Conservation (phyloP, 2,797 vertebrate species). For the Sardinella longiceps region DNA sequence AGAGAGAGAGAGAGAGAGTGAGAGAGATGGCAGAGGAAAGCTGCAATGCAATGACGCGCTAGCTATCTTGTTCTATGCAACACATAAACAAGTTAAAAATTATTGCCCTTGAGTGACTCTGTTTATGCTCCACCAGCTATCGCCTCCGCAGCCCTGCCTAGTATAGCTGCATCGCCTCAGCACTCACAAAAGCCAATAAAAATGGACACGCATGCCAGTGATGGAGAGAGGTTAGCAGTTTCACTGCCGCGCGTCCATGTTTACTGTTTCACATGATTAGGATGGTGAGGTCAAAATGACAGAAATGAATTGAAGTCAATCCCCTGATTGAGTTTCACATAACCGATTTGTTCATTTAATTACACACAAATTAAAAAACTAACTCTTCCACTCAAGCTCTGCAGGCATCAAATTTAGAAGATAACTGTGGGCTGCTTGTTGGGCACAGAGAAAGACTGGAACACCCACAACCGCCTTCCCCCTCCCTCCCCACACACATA, state of each 20-base stretch:
- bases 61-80: background rate
- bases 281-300: slow-evolving; percentile 14
- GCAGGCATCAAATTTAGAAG: background rate
- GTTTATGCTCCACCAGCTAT: background rate
- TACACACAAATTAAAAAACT: slow-evolving; percentile 8
- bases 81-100: slow-evolving; percentile 25
- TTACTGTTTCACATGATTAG: slow-evolving; percentile 26
- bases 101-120: slow-evolving; percentile 17
- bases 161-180: background rate
- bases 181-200: slow-evolving; percentile 12
- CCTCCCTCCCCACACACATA: background rate
- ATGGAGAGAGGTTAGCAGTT: slow-evolving; percentile 12
- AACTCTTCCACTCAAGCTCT: background rate
- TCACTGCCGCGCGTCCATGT: background rate
- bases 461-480: background rate
- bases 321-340: slow-evolving; percentile 24
- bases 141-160: background rate
- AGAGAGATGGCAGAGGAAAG: background rate
- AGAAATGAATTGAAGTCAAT: slow-evolving; percentile 26
- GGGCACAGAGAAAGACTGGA: slow-evolving; percentile 3
- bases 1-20: background rate
- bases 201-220: background rate
- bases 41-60: background rate
- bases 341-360: slow-evolving; percentile 15
- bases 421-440: background rate